A percentile compares a stretch with the other conserved stretches of the same genome.
Conservation (phyloP, 2,797 vertebrate species). For the Poecile montanus region DNA sequence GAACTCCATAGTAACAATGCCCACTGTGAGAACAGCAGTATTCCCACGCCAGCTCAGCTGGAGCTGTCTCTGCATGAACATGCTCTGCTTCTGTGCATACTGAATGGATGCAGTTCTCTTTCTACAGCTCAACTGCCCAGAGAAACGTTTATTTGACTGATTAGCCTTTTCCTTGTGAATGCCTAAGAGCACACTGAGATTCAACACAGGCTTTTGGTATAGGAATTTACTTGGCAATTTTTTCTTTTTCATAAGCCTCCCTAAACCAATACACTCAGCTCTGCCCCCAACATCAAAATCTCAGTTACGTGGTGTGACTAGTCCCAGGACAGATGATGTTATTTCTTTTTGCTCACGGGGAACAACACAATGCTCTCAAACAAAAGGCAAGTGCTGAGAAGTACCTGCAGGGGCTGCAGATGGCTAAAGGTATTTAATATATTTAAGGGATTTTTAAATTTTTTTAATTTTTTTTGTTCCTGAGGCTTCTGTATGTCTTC, state of each 20-base stretch:
- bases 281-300: background rate
- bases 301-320: rapidly evolving
- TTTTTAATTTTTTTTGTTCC: background rate
- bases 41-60: background rate
- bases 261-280: background rate
- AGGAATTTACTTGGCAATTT: background rate
- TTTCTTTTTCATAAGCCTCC: background rate
- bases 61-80: background rate
- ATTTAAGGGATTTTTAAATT: background rate
- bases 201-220: background rate
- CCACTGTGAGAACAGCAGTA: background rate
- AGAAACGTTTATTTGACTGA: slow-evolving; percentile 14
- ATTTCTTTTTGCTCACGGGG: background rate
- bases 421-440: background rate
- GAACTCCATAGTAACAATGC: background rate
- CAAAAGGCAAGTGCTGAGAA: background rate
- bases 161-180: background rate
- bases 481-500: background rate
- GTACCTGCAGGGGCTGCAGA: background rate
- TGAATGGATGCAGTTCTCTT: background rate
- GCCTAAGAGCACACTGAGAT: background rate
- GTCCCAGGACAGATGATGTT: background rate
- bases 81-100: background rate
- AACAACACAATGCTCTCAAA: background rate
- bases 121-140: background rate